Conservation (phyloP, 2,797 vertebrate genomes). For the Delichon dasypus region DNA sequence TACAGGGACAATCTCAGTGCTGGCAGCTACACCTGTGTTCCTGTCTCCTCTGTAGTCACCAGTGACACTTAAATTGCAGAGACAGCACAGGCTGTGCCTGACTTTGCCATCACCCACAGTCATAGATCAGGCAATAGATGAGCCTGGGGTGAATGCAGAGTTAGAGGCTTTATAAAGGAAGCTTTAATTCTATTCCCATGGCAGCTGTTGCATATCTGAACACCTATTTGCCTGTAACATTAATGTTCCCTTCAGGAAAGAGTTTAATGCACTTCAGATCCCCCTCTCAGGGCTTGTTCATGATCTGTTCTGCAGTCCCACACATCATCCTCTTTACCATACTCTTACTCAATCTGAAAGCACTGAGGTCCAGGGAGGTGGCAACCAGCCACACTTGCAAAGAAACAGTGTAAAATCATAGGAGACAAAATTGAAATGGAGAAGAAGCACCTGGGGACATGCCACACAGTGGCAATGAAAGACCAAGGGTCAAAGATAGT, state of each 20-base stretch:
- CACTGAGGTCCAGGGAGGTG: background rate
- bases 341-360: background rate
- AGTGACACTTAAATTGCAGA: background rate
- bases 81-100: background rate
- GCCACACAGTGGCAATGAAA: constrained; percentile 47
- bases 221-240: background rate
- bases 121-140: background rate
- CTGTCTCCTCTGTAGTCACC: background rate
- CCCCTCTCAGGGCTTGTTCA: background rate
- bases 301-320: background rate
- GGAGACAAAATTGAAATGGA: background rate
- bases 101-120: background rate
- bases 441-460: background rate
- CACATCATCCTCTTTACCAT: background rate
- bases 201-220: constrained; percentile 21
- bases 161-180: constrained; percentile 29
- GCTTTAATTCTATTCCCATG: background rate
- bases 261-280: constrained; percentile 18
- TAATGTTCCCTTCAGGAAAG: background rate
- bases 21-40: background rate
- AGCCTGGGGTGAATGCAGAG: background rate
- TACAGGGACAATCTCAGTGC: background rate
- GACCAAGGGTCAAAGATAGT: background rate
- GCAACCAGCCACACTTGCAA: background rate
- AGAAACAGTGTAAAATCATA: background rate